Conservation (phyloP, 2,113 vertebrate species). For the Chinchilla lanigera region DNA sequence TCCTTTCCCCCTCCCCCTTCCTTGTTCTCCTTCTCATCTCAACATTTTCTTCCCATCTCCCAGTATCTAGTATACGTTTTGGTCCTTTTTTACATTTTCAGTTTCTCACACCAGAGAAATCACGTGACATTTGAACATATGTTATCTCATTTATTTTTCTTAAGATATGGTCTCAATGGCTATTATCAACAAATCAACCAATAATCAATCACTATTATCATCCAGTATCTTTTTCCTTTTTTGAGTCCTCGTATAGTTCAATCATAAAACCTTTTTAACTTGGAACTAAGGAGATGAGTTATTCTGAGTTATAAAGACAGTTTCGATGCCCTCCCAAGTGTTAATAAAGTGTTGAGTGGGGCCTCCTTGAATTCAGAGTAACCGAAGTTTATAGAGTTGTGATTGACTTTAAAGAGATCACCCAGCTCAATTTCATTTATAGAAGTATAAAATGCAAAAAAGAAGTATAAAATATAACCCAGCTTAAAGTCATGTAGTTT, state of each 20-base stretch:
- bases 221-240: background rate
- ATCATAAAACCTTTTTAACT: background rate
- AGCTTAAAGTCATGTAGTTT: background rate
- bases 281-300: background rate
- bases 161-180: background rate
- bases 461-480: conserved; percentile 13
- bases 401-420: background rate
- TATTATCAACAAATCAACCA: background rate
- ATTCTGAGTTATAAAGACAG: conserved; percentile 13
- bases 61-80: background rate
- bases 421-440: background rate
- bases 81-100: background rate
- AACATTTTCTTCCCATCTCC: background rate
- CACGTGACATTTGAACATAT: background rate
- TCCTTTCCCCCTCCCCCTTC: background rate
- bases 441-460: conserved; percentile 26
- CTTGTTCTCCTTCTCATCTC: background rate
- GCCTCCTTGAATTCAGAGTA: background rate
- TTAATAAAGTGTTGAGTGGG: background rate
- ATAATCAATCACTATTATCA: background rate
- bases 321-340: conserved; percentile 1
- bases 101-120: background rate
- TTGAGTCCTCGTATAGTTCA: conserved; percentile 32
- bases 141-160: background rate
- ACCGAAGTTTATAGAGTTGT: background rate